A percentile compares a stretch with the other conserved stretches of the same genome.
Evolutionary conservation across 2,888 invertebrate genomes (phyloP).

Genomic region (Eupithecia subfuscata): DNA sequence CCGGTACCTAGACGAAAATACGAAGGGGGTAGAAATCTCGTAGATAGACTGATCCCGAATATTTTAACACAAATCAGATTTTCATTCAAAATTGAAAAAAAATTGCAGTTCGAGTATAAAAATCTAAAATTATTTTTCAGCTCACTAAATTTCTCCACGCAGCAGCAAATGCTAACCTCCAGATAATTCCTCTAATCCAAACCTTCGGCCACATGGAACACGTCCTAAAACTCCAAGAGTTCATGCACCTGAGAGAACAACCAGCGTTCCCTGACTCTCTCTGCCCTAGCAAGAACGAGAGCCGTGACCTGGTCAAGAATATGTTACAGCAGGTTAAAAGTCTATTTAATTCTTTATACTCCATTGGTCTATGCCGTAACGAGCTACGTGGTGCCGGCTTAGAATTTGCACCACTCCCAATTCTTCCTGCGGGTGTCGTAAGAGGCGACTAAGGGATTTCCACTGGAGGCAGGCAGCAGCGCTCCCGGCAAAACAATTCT

Average conservation of each 20-base stretch:
- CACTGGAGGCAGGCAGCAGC: too few relatives aligned
- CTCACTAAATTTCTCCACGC: slow-evolving; percentile 56
- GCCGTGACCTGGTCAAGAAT: slow-evolving; percentile 82
- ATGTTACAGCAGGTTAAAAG: slow-evolving; percentile 88
- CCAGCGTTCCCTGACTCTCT: slow-evolving; percentile 85
- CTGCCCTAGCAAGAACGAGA: slow-evolving; percentile 87
- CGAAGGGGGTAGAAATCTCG: background rate
- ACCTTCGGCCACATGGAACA: slow-evolving; percentile 94
- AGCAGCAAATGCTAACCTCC: slow-evolving; percentile 84
- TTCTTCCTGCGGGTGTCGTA: too few relatives aligned
- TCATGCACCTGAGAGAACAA: slow-evolving; percentile 87
- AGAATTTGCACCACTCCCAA: too few relatives aligned
- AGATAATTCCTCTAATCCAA: slow-evolving; percentile 92
- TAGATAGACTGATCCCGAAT: background rate
- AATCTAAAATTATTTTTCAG: slow-evolving; percentile 52
- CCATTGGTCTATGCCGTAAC: too few relatives aligned
- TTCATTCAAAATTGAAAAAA: background rate
- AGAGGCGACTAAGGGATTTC: too few relatives aligned
- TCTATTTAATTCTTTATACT: background rate
- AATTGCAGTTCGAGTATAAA: background rate
- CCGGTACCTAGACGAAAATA: background rate
- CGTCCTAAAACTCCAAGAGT: slow-evolving; percentile 88
- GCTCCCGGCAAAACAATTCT: too few relatives aligned
- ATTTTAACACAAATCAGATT: background rate
- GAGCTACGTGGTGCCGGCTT: too few relatives aligned